A percentile compares a stretch with the other conserved stretches of the same genome.
Evolutionary conservation across 1,140 invertebrate species (phyloP).

Genomic region (Dufourea novaeangliae): DNA sequence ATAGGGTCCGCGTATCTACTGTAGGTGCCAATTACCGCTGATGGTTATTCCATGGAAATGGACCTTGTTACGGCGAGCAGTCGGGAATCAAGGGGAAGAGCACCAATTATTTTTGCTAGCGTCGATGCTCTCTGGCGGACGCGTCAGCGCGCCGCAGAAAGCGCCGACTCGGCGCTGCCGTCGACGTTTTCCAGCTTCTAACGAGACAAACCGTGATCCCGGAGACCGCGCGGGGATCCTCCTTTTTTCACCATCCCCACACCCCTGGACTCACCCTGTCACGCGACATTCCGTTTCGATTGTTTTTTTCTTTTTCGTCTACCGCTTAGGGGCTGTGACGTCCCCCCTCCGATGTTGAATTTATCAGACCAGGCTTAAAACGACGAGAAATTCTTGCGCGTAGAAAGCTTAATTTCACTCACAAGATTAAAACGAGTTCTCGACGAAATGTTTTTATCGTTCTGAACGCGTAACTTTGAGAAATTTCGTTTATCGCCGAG

Average conservation of each 20-base stretch:
- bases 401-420: too few species aligned
- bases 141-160: slow-evolving; percentile 55
- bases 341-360: background rate
- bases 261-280: background rate
- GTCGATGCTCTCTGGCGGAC: slow-evolving; percentile 70
- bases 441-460: too few species aligned
- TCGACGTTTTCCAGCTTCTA: slow-evolving; percentile 53
- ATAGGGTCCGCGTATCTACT: slow-evolving; percentile 73
- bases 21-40: slow-evolving; percentile 81
- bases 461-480: too few species aligned
- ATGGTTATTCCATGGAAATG: slow-evolving; percentile 82
- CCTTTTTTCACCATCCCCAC: slow-evolving; percentile 19
- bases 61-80: slow-evolving; percentile 77
- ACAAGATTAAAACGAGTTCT: too few species aligned
- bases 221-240: slow-evolving; percentile 37
- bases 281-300: slow-evolving; percentile 15
- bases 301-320: slow-evolving; percentile 7
- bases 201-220: slow-evolving; percentile 59
- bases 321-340: background rate
- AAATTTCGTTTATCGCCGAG: too few species aligned
- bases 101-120: slow-evolving; percentile 79
- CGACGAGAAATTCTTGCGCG: background rate
- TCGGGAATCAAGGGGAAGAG: slow-evolving; percentile 76
- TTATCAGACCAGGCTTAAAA: background rate
- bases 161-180: slow-evolving; percentile 57